phyloP scores from a whole-genome alignment of 2,113 vertebrate genomes.

The Isurus oxyrinchus region DNA sequence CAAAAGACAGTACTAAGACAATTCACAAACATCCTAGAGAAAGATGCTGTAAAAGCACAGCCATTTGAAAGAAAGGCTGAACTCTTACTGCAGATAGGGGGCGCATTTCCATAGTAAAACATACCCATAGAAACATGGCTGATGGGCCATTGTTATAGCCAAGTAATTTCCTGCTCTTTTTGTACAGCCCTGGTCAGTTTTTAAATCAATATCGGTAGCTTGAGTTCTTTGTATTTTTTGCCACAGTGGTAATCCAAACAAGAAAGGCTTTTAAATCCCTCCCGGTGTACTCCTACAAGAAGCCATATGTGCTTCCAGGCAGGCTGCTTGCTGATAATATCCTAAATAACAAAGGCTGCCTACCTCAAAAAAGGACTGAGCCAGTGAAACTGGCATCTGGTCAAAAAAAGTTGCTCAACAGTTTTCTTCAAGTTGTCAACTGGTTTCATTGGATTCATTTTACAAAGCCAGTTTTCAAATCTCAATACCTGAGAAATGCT shows the following conservation, averaged over 20 bases:
- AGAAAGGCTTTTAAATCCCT: conserved; percentile 58
- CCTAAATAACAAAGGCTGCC: conserved; percentile 62
- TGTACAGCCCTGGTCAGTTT: conserved; percentile 51
- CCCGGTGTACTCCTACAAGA: conserved; percentile 52
- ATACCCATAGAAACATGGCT: conserved; percentile 63
- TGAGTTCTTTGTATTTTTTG: conserved; percentile 47
- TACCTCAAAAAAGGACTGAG: conserved; percentile 52
- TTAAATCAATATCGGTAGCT: conserved; percentile 53
- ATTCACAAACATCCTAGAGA: neutral
- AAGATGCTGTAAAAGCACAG: neutral
- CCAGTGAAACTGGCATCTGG: conserved; percentile 59
- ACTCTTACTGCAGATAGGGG: neutral
- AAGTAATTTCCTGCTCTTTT: conserved; percentile 50
- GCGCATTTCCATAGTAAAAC: conserved; percentile 41
- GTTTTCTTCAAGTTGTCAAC: neutral
- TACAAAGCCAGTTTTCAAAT: neutral
- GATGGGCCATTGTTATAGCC: conserved; percentile 58
- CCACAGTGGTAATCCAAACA: conserved; percentile 47
- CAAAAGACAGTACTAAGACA: neutral
- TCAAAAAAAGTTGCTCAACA: neutral
- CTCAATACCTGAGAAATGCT: neutral
- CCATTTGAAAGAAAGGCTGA: neutral
- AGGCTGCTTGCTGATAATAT: conserved; percentile 63
- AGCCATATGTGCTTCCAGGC: conserved; percentile 55
- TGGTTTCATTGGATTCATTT: neutral